Evolutionary conservation across 2,113 vertebrate genomes (phyloP), one percentile per base, ranked within the genome.

Genomic region (Pardalotus punctatus): DNA sequence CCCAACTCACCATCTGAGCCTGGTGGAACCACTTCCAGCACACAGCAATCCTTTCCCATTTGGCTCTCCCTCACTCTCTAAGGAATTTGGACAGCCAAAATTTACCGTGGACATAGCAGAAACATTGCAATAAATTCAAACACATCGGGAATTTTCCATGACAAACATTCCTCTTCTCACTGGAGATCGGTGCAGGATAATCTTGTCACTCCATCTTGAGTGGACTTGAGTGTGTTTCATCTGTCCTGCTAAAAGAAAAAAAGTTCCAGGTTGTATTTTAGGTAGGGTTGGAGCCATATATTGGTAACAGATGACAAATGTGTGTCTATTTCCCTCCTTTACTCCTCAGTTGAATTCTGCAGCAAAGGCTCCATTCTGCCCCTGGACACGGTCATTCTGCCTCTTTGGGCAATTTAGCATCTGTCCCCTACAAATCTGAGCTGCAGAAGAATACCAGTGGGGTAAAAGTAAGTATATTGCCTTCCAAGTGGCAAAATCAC

Each of bases 281-380:
- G 35, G 45, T 3, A 35, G 40, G 22, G 11, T 14, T 62, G 10
- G 12, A 51, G n/a, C 35, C 45, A 9, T 23, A 5, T 27, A 11
- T 21, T 74, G 6, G 31, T 36, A 21, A 13, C 3, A 42, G 47
- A 23, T 36, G 33, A 23, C 18, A 60, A 5, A 33, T 0, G 0
- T n/a, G 14, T 40, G 28, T 22, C 6, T 38, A 5, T 14, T 22
- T 70, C 25, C n/a, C 12, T 73, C 48, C 51, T 78, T 47, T 62
- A 6, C 33, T 66, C 25, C 42, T 42, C 25, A 35, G 31, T 18
- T 42, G 67, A 65, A 56, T 65, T 51, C 70, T 67, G 69, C n/a
- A 82, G 29, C 48, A 53, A 56, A 67, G 36, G 8, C n/a, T 64
- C 22, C 14, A 1, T 60, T 53, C 54, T 81, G 58, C 57, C 66